Conservation (phyloP, 2,113 vertebrate species). For the Psammodynastes pulverulentus region DNA sequence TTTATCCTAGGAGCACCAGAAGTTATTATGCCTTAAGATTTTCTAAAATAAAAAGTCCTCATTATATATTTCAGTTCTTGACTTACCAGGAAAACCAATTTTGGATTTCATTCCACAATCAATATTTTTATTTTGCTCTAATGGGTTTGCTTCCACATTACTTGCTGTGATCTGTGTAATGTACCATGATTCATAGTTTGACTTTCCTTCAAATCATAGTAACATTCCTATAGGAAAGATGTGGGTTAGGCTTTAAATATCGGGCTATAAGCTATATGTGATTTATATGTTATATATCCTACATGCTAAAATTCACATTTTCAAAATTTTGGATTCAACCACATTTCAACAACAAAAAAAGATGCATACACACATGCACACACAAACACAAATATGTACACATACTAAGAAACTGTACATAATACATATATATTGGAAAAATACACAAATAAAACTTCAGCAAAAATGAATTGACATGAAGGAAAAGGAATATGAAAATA, state of each 20-base stretch:
- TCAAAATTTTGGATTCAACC: neutral
- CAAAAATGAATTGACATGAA: neutral
- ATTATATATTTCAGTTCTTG: slow-evolving; percentile 36
- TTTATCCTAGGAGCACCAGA: slow-evolving; percentile 5
- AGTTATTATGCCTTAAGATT: slow-evolving; percentile 18
- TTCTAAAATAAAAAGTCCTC: slow-evolving; percentile 19
- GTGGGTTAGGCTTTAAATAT: slow-evolving; percentile 24
- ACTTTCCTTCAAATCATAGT: slow-evolving; percentile 37
- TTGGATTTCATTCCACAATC: slow-evolving; percentile 46
- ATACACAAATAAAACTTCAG: neutral
- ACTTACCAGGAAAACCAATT: slow-evolving; percentile 26
- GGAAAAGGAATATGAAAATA: neutral
- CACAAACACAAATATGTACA: neutral
- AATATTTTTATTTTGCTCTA: slow-evolving; percentile 56
- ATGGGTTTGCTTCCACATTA: slow-evolving; percentile 40
- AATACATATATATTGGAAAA: neutral
- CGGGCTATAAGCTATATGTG: neutral
- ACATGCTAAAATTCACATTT: neutral
- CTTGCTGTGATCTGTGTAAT: slow-evolving; percentile 35
- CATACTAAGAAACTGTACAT: neutral
- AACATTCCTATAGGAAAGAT: slow-evolving; percentile 8
- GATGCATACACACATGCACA: neutral
- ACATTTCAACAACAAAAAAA: neutral
- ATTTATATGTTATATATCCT: neutral
- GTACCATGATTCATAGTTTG: slow-evolving; percentile 28